Evolutionary conservation across 2,888 invertebrate species (phyloP).

Genomic region (Platypus cylindrus): DNA sequence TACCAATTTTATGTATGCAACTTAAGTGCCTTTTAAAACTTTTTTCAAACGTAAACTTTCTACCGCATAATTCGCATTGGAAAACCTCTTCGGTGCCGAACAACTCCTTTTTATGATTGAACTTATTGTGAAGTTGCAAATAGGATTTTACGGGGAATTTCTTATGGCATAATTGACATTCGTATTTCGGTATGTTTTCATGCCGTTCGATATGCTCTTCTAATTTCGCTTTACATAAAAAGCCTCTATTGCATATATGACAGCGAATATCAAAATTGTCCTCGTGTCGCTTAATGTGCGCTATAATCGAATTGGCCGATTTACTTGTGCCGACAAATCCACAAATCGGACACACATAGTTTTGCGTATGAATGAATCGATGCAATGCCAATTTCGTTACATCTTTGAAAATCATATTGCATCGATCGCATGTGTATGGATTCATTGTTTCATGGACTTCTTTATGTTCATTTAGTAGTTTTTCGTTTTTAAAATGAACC

Average conservation of each 20-base stretch:
- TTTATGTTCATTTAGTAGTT: constrained; percentile 21
- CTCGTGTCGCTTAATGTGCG: constrained; percentile 22
- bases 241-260: constrained; percentile 25
- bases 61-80: constrained; percentile 24
- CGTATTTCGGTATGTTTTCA: constrained; percentile 24
- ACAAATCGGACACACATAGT: constrained; percentile 20
- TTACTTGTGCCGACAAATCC: constrained; percentile 17
- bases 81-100: constrained; percentile 23
- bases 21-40: constrained; percentile 27
- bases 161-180: constrained; percentile 28
- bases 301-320: constrained; percentile 18
- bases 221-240: constrained; percentile 19
- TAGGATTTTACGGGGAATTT: constrained; percentile 25
- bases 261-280: constrained; percentile 22
- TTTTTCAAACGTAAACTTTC: constrained; percentile 26
- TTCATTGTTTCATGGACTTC: constrained; percentile 21
- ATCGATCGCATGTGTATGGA: constrained; percentile 21
- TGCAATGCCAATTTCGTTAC: constrained; percentile 22
- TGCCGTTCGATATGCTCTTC: constrained; percentile 27
- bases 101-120: constrained; percentile 27
- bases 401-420: constrained; percentile 21
- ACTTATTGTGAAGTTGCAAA: constrained; percentile 22
- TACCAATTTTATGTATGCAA: constrained; percentile 26
- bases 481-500: constrained; percentile 14
- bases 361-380: constrained; percentile 16